Evolutionary conservation across 2,113 vertebrate species (phyloP).

Genomic region (Bubo bubo): DNA sequence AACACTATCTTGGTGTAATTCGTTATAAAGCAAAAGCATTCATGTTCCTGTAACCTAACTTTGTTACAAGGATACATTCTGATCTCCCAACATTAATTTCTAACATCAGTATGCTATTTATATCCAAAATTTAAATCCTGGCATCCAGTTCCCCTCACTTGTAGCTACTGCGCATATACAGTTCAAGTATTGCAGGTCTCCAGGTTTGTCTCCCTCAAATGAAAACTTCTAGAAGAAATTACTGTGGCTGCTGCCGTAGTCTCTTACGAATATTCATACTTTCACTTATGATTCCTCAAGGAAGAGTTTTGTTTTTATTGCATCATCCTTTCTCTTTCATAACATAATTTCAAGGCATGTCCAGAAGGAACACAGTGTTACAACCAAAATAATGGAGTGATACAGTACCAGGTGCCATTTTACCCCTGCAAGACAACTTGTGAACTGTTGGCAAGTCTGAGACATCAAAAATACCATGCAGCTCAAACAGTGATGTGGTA

Average conservation of each 20-base stretch:
- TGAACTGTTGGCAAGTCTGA: not conserved
- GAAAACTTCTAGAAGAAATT: not conserved
- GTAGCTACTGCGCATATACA: rapidly evolving
- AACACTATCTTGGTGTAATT: not conserved
- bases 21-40: not conserved
- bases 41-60: not conserved
- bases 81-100: not conserved
- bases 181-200: not conserved
- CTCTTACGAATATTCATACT: not conserved
- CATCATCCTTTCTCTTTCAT: not conserved
- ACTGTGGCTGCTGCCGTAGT: not conserved
- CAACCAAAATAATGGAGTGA: not conserved
- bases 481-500: not conserved
- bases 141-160: not conserved
- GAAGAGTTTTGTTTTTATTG: not conserved
- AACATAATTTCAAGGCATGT: not conserved
- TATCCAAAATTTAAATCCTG: not conserved
- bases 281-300: not conserved
- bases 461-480: not conserved
- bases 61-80: not conserved
- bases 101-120: not conserved
- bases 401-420: not conserved
- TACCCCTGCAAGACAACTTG: not conserved
- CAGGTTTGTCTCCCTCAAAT: not conserved
- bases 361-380: not conserved